These are phyloP conservation scores for Lutjanus erythropterus DNA, from an alignment of 2,113 vertebrate genomes.

Conservation along the genomic window DNA sequence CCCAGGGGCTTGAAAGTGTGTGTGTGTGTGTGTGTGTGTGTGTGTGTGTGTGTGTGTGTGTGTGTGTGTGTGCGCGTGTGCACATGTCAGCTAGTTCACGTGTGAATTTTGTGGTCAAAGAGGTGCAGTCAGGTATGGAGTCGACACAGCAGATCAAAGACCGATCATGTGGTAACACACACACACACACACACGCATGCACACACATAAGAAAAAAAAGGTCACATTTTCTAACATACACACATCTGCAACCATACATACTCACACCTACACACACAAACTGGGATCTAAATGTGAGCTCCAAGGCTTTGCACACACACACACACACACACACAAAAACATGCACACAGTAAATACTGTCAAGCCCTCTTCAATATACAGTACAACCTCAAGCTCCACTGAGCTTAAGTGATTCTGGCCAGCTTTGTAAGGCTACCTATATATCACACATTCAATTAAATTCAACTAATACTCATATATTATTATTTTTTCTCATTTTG, in stretches of 20 bases:
- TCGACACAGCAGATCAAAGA: constrained; percentile 12
- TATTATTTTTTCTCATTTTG: background rate
- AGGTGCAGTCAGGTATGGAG: background rate
- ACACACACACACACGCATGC: background rate
- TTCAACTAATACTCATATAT: background rate
- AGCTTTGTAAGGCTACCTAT: background rate
- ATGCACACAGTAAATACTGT: background rate
- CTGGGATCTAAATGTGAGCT: background rate
- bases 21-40: background rate
- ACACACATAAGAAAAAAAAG: background rate
- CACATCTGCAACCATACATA: background rate
- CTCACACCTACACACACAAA: background rate
- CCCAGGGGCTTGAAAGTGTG: background rate
- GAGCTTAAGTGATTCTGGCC: background rate
- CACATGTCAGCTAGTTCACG: background rate
- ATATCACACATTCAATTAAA: constrained; percentile 21
- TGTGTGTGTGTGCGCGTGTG: background rate
- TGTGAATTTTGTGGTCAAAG: background rate
- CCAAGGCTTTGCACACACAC: background rate
- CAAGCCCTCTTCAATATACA: constrained; percentile 19
- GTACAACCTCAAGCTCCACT: constrained; percentile 16
- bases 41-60: background rate
- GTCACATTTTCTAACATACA: background rate
- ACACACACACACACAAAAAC: background rate
- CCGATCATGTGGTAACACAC: background rate